A percentile compares a stretch with the other conserved stretches of the same genome.
phyloP scores from a whole-genome alignment of 1,140 invertebrate species.

The Gonatopus flavifemur region DNA sequence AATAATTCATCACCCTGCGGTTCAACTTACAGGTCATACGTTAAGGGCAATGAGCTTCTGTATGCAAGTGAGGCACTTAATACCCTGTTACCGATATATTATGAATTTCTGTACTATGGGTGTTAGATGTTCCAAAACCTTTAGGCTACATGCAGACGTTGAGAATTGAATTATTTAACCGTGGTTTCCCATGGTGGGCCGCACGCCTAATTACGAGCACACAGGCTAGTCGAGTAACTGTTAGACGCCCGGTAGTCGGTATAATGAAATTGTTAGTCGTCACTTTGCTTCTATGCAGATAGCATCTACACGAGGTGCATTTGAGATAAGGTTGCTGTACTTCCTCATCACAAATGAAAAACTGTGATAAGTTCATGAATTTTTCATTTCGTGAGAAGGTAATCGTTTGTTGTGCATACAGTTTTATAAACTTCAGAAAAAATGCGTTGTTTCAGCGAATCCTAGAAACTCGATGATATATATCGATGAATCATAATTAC shows the following conservation, averaged over 20 bases:
- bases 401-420: too few species aligned
- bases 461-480: too few species aligned
- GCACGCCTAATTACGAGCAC: slow-evolving; percentile 29
- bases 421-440: too few species aligned
- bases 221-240: slow-evolving; percentile 20
- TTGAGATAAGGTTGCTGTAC: too few species aligned
- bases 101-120: slow-evolving; percentile 15
- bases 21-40: too few species aligned
- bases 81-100: slow-evolving; percentile 5
- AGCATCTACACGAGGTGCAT: too few species aligned
- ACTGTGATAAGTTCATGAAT: background rate
- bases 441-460: too few species aligned
- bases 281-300: slow-evolving; percentile 5
- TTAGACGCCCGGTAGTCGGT: slow-evolving; percentile 8
- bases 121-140: slow-evolving; percentile 3
- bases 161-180: slow-evolving; percentile 28
- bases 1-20: too few species aligned
- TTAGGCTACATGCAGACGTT: slow-evolving; percentile 12
- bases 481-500: too few species aligned
- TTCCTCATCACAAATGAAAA: background rate
- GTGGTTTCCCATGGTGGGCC: slow-evolving; percentile 13
- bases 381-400: too few species aligned
- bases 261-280: slow-evolving; percentile 29
- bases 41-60: background rate
- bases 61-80: background rate